Conservation (phyloP, 2,888 invertebrate species). For the Drosophila prostipennis region DNA sequence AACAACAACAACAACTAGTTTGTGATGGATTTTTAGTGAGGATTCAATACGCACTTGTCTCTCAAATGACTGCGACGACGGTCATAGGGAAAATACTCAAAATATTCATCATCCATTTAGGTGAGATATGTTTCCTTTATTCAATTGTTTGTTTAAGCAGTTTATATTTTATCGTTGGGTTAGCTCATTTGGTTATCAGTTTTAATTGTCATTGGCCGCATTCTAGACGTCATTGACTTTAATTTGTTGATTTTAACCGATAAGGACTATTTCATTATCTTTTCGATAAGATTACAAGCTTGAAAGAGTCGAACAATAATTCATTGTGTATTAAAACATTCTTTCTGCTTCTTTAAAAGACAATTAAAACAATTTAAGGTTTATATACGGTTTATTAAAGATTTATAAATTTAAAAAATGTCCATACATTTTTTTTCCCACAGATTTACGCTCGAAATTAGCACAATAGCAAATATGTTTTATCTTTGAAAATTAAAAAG, state of each 20-base stretch:
- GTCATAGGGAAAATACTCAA: conserved; percentile 81
- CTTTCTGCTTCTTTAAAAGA: neutral
- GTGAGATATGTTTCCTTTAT: conserved; percentile 17
- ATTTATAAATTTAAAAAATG: too few relatives aligned
- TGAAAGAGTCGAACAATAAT: neutral
- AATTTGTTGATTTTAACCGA: conserved; percentile 36
- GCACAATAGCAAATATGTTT: too few relatives aligned
- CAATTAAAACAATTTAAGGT: neutral
- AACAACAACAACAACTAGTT: conserved; percentile 28
- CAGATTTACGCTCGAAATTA: too few relatives aligned
- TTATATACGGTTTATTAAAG: neutral
- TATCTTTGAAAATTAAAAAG: too few relatives aligned
- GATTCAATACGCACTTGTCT: conserved; percentile 81
- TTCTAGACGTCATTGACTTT: conserved; percentile 42
- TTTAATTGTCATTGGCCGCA: conserved; percentile 45
- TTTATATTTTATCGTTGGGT: conserved; percentile 31
- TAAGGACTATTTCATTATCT: conserved; percentile 12
- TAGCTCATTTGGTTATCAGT: conserved; percentile 59
- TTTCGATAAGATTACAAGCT: conserved; percentile 54
- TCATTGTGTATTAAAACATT: conserved; percentile 3
- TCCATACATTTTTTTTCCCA: too few relatives aligned
- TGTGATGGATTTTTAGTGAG: conserved; percentile 9
- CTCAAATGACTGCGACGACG: conserved; percentile 76
- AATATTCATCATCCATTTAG: conserved; percentile 82
- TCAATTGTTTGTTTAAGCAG: neutral